Evolutionary conservation across 2,113 vertebrate species (phyloP).

Genomic region (Noturus placidus): DNA sequence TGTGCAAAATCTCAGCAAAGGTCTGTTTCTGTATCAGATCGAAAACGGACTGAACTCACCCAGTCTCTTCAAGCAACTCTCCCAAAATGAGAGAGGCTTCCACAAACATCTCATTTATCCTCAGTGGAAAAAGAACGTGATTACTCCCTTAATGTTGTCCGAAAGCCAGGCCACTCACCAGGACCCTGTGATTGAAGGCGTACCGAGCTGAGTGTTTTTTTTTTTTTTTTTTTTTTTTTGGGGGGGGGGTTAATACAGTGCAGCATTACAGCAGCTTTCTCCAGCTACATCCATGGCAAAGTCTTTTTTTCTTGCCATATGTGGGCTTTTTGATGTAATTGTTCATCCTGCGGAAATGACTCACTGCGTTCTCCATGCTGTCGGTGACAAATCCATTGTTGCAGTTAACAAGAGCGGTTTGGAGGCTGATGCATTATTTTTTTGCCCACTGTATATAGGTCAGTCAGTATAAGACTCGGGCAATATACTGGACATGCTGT

Average conservation of each 20-base stretch:
- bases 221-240: no score
- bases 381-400: slow-evolving; percentile 36
- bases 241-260: slow-evolving; percentile 55
- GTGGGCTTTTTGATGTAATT: slow-evolving; percentile 40
- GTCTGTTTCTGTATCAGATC: background rate
- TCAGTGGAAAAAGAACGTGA: slow-evolving; percentile 57
- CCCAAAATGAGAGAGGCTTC: slow-evolving; percentile 49
- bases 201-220: slow-evolving; percentile 67
- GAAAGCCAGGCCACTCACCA: slow-evolving; percentile 64
- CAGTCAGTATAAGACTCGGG: background rate
- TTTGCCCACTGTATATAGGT: background rate
- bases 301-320: slow-evolving; percentile 10
- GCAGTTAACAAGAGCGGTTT: background rate
- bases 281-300: background rate
- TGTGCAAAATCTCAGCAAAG: background rate
- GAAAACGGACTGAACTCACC: background rate
- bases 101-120: slow-evolving; percentile 66
- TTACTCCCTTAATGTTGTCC: slow-evolving; percentile 66
- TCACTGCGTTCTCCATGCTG: slow-evolving; percentile 23
- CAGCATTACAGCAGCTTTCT: slow-evolving; percentile 37
- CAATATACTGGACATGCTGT: background rate
- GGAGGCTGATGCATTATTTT: background rate
- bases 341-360: slow-evolving; percentile 42
- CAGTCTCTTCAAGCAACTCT: slow-evolving; percentile 37
- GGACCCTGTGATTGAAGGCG: slow-evolving; percentile 73